Conservation (phyloP, 2,797 vertebrate genomes). For the Sebastes kiyomatsui region DNA sequence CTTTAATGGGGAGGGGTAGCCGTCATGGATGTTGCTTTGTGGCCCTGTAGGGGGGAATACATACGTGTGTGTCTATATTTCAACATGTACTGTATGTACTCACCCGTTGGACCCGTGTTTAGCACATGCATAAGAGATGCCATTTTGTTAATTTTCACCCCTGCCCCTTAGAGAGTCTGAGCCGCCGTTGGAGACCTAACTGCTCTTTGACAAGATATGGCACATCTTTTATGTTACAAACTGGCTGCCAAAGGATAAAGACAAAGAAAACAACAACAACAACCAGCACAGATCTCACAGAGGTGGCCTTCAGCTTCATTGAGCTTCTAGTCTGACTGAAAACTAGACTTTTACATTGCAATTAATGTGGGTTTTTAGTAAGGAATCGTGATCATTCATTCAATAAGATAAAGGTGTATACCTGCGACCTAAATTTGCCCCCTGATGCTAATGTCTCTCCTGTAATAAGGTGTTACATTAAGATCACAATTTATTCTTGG, state of each 20-base stretch:
- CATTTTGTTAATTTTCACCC: not conserved
- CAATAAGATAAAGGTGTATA: not conserved
- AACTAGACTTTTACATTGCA: not conserved
- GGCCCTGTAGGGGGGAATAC: not conserved
- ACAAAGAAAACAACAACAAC: not conserved
- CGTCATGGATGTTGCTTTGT: not conserved
- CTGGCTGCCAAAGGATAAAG: not conserved
- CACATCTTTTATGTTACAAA: not conserved
- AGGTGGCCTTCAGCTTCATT: not conserved
- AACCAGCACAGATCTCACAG: not conserved
- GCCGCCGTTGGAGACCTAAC: not conserved
- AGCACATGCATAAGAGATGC: not conserved
- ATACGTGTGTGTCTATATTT: not conserved
- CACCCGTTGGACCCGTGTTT: not conserved
- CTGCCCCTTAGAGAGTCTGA: not conserved
- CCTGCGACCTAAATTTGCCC: not conserved
- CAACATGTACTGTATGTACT: not conserved
- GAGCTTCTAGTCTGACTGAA: not conserved
- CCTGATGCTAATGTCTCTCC: not conserved
- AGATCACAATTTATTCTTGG: not conserved
- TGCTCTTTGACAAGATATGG: not conserved
- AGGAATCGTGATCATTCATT: not conserved
- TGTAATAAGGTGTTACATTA: not conserved
- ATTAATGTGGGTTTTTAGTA: not conserved
- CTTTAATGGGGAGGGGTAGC: not conserved